Evolutionary conservation across 2,888 invertebrate species (phyloP).

Genomic region (Arctia plantaginis): DNA sequence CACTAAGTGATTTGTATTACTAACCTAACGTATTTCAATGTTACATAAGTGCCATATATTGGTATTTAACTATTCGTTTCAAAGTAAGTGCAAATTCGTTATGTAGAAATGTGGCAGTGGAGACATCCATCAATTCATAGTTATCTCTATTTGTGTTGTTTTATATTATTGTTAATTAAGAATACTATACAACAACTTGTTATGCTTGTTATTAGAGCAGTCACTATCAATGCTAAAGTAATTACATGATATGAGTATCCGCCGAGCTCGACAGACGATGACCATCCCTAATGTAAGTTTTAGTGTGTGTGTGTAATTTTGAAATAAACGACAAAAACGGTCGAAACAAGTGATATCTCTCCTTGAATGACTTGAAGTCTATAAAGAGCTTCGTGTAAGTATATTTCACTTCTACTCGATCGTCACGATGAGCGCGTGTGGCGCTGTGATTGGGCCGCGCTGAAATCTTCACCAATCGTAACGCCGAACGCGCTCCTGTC

Average conservation of each 20-base stretch:
- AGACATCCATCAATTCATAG: constrained; percentile 30
- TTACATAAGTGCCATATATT: constrained; percentile 50
- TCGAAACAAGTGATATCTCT: background rate
- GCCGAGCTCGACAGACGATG: too few relatives aligned
- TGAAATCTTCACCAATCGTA: too few relatives aligned
- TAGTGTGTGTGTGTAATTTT: background rate
- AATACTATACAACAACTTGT: constrained; percentile 6
- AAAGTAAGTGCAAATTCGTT: constrained; percentile 43
- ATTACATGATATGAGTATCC: background rate
- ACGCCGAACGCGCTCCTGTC: too few relatives aligned
- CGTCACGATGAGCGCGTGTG: too few relatives aligned
- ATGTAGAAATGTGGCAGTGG: constrained; percentile 24
- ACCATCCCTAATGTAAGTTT: background rate
- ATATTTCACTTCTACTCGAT: too few relatives aligned
- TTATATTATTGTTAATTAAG: constrained; percentile 14
- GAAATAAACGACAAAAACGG: background rate
- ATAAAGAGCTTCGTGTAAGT: too few relatives aligned
- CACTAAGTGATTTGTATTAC: constrained; percentile 31
- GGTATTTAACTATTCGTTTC: constrained; percentile 45
- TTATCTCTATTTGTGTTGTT: constrained; percentile 11
- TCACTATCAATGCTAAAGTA: background rate
- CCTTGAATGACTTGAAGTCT: background rate
- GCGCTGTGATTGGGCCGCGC: too few relatives aligned
- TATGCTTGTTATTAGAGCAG: constrained; percentile 3
- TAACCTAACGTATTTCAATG: constrained; percentile 35